Evolutionary conservation across 30 jellyfish, hydroid and myxozoan species (phyloP).

Genomic region (Mastigias papua): DNA sequence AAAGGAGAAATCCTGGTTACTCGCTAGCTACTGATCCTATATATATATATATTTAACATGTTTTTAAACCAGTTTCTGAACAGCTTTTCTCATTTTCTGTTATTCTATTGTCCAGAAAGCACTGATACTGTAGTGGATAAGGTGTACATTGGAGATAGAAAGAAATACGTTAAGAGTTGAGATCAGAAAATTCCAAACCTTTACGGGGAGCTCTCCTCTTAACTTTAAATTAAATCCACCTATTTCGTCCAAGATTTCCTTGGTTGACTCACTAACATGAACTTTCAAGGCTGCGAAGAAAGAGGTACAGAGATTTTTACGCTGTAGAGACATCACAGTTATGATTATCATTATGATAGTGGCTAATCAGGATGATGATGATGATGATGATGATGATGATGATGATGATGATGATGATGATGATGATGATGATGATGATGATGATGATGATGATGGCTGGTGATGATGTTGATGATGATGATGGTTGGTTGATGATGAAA

Average conservation of each 20-base stretch:
- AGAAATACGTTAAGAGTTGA: not conserved
- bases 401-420: slow-evolving; percentile 10
- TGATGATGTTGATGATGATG: not conserved
- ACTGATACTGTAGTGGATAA: not conserved
- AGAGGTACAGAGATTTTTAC: not conserved
- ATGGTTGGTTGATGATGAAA: not conserved
- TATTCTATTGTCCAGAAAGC: no score
- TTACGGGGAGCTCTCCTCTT: slow-evolving; percentile 71
- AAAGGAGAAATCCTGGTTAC: no score
- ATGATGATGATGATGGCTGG: not conserved
- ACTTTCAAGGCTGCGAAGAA: slow-evolving; percentile 62
- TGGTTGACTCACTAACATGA: slow-evolving; percentile 77
- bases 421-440: slow-evolving; percentile 2
- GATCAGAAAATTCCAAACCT: slow-evolving; percentile 29
- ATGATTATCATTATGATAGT: not conserved
- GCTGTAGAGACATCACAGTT: not conserved
- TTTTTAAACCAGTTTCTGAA: no score
- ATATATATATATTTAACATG: no score
- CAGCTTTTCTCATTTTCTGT: no score
- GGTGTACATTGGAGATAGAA: not conserved
- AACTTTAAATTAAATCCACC: slow-evolving; percentile 48
- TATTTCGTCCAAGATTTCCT: slow-evolving; percentile 47
- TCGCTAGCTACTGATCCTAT: no score
- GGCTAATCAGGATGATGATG: not conserved
- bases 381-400: slow-evolving; percentile 3